These are phyloP conservation scores for Henricia sp. DNA, from an alignment of 53 echinoderm and acorn worm species.

Conservation along the genomic window DNA sequence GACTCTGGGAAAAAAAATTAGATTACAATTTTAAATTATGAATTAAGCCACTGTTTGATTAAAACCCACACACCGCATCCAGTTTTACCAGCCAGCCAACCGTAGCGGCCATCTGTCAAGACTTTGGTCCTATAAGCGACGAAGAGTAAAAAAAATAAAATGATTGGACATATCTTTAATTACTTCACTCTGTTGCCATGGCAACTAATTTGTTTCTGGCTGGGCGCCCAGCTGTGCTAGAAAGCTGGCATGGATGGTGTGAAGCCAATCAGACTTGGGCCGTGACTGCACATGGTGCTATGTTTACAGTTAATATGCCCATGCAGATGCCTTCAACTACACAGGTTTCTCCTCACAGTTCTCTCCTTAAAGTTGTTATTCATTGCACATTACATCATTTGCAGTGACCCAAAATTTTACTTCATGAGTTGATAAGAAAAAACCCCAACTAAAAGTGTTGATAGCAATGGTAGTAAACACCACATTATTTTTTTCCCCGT, in stretches of 20 bases:
- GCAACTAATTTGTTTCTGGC: conserved; percentile 69
- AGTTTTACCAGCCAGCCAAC: conserved; percentile 45
- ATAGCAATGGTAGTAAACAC: too few species aligned
- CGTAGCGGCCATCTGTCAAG: conserved; percentile 54
- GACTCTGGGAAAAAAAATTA: background rate
- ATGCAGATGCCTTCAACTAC: too few species aligned
- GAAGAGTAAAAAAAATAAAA: too few species aligned
- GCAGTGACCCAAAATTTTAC: too few species aligned
- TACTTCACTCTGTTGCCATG: conserved; percentile 46
- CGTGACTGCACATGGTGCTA: conserved; percentile 19
- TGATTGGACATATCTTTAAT: conserved; percentile 8
- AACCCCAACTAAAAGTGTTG: too few species aligned
- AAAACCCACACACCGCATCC: conserved; percentile 39
- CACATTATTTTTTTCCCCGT: too few species aligned
- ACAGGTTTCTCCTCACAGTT: too few species aligned
- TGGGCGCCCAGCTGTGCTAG: conserved; percentile 54
- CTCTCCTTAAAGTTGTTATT: too few species aligned
- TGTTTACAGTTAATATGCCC: conserved; percentile 20
- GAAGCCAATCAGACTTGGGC: conserved; percentile 46
- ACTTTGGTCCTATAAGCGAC: conserved; percentile 49
- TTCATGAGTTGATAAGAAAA: too few species aligned
- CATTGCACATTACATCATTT: too few species aligned
- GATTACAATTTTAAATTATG: background rate
- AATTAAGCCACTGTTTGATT: conserved; percentile 14
- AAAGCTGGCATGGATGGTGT: conserved; percentile 18